Conservation (phyloP, 2,113 vertebrate genomes). For the Syngnathoides biaculeatus region DNA sequence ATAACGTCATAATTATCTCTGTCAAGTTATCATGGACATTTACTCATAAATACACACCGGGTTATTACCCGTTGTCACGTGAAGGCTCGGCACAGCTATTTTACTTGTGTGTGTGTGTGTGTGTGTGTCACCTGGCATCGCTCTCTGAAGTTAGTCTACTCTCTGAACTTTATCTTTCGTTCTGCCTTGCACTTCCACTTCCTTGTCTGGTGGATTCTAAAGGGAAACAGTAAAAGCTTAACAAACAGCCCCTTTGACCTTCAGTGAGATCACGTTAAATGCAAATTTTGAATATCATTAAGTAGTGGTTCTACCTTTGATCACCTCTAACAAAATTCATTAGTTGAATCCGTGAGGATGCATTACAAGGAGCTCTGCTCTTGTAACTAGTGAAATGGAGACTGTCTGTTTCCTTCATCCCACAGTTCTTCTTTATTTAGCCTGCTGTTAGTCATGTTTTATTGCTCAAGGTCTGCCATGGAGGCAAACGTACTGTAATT, state of each 20-base stretch:
- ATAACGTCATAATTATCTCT: not conserved
- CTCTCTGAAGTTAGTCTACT: not conserved
- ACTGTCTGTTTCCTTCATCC: too few relatives aligned
- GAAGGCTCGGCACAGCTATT: constrained; percentile 3
- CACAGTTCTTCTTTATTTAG: too few relatives aligned
- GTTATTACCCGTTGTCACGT: constrained; percentile 12
- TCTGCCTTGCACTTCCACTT: not conserved
- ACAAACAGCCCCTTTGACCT: not conserved
- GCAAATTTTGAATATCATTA: too few relatives aligned
- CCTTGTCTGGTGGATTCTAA: not conserved
- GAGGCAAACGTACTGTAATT: not conserved
- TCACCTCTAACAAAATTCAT: too few relatives aligned
- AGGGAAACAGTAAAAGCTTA: not conserved
- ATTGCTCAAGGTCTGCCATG: too few relatives aligned
- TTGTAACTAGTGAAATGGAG: too few relatives aligned
- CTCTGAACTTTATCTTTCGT: not conserved
- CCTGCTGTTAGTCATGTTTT: too few relatives aligned
- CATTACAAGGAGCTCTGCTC: too few relatives aligned
- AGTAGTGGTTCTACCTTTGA: too few relatives aligned
- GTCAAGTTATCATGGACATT: constrained; percentile 2
- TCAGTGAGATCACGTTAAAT: not conserved
- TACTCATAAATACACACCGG: constrained; percentile 5
- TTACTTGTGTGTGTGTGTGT: constrained; percentile 20
- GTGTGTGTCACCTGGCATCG: not conserved
- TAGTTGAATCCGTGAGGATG: too few relatives aligned